phyloP scores from a whole-genome alignment of 1,140 invertebrate genomes.

The Saccostrea glomerata region DNA sequence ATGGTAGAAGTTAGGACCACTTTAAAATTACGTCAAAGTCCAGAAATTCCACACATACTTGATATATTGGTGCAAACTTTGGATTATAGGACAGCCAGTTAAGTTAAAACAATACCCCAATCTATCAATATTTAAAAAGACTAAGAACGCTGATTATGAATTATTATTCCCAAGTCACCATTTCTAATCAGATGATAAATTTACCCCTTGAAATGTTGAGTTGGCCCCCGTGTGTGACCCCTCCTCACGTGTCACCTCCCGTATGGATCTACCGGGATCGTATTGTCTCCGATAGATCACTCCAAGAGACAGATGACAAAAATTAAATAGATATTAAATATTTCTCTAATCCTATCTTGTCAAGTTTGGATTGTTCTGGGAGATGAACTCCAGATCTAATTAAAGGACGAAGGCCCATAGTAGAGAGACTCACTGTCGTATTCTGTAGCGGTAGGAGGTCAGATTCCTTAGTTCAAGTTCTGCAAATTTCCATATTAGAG shows the following conservation, averaged over 20 bases:
- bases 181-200: conserved; percentile 5
- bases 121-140: conserved; percentile 7
- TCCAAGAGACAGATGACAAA: conserved; percentile 20
- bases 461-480: background rate
- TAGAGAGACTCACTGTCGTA: background rate
- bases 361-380: conserved; percentile 12
- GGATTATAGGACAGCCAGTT: background rate
- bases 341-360: conserved; percentile 27
- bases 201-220: conserved; percentile 13
- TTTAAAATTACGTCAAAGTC: background rate
- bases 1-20: too few relatives aligned
- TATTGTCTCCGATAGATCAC: conserved; percentile 25
- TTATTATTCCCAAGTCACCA: background rate
- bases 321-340: conserved; percentile 39
- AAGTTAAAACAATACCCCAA: conserved; percentile 6
- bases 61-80: background rate
- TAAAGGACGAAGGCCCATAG: background rate
- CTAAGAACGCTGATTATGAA: background rate
- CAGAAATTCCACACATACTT: background rate
- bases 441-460: background rate
- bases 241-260: background rate
- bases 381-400: background rate
- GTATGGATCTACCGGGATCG: background rate
- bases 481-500: background rate
- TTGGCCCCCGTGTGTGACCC: background rate